Conservation (phyloP, 2,888 invertebrate genomes). For the Drosophila robusta region DNA sequence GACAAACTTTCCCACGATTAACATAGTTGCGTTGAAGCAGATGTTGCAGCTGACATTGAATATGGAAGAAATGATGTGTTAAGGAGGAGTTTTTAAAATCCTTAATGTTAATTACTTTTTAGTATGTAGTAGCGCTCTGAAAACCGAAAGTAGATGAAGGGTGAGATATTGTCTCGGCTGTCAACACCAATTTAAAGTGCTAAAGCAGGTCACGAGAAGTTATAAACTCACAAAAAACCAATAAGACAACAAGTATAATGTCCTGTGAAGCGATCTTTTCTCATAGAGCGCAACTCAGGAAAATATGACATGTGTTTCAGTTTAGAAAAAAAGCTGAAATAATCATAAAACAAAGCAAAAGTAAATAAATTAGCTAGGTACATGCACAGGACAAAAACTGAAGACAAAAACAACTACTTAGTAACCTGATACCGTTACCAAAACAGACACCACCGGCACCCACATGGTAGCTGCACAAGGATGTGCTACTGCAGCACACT, state of each 20-base stretch:
- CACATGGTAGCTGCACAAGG: slow-evolving; percentile 31
- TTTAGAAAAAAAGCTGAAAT: slow-evolving; percentile 40
- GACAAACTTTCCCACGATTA: slow-evolving; percentile 64
- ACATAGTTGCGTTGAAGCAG: slow-evolving; percentile 17
- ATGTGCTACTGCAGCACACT: slow-evolving; percentile 62
- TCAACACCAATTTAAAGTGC: slow-evolving; percentile 84
- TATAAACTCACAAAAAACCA: slow-evolving; percentile 29
- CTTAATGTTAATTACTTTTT: slow-evolving; percentile 64
- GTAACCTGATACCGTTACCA: slow-evolving; percentile 60
- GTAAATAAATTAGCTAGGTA: slow-evolving; percentile 72
- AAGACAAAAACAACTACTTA: slow-evolving; percentile 45
- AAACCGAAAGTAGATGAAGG: slow-evolving; percentile 20
- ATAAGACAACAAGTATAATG: slow-evolving; percentile 29
- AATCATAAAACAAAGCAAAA: slow-evolving; percentile 30
- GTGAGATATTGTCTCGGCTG: slow-evolving; percentile 81
- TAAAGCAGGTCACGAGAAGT: slow-evolving; percentile 46
- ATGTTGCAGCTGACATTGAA: slow-evolving; percentile 39
- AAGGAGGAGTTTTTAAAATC: slow-evolving; percentile 53
- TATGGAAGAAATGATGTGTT: slow-evolving; percentile 41
- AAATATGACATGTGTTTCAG: slow-evolving; percentile 53
- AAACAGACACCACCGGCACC: slow-evolving; percentile 30
- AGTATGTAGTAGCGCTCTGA: slow-evolving; percentile 51
- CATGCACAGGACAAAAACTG: slow-evolving; percentile 20
- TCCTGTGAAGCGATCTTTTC: slow-evolving; percentile 26
- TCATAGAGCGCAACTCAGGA: not conserved